Evolutionary conservation across 2,113 vertebrate species (phyloP), one percentile per base, ranked within the genome.

Genomic region (Malaclemys terrapin): DNA sequence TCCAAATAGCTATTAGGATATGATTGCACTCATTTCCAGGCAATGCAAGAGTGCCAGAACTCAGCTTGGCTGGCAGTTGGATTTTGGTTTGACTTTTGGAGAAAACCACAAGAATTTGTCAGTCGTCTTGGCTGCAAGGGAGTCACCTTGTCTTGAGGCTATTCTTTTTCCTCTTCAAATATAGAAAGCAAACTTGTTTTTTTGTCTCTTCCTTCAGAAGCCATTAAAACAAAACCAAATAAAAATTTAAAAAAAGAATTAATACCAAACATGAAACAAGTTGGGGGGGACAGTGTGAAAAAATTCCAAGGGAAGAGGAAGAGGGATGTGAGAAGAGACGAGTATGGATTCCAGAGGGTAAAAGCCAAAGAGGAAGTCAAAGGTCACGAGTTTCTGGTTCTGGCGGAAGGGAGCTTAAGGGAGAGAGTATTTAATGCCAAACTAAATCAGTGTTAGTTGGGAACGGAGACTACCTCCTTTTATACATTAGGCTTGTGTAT

Each of bases 51-150:
- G 84, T 98, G 98, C 98, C 98, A 98, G 98, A 79, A 84, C 97
- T 96, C 59, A 85, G 95, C 92, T 97, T 97, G 97, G 97, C 98
- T 98, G 98, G 97, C 94, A 94, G 94, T 95, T 96, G 95, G 91
- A 90, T 97, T 97, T 98, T 97, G 98, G 98, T 95, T 97, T 98
- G 98, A 98, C 98, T 98, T 98, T 98, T 98, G 98, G 98, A 99
- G 98, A 98, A 99, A 98, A 98, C 98, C 98, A 98, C 98, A 98
- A 98, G 98, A 98, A 98, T 98, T 98, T 98, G 97, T 98, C 98
- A 98, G 98, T 97, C 98, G 82, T 97, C 96, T 98, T 97, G 98
- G 98, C 98, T 81, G 10, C 95, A 93, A 97, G 98, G 97, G 94
- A 98, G 97, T 93, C 97, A 98, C 97, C 97, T 98, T 97, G 97